A percentile compares a stretch with the other conserved stretches of the same genome.
Conservation (phyloP, 2,888 invertebrate species). For the Caenorhabditis zanzibari region DNA sequence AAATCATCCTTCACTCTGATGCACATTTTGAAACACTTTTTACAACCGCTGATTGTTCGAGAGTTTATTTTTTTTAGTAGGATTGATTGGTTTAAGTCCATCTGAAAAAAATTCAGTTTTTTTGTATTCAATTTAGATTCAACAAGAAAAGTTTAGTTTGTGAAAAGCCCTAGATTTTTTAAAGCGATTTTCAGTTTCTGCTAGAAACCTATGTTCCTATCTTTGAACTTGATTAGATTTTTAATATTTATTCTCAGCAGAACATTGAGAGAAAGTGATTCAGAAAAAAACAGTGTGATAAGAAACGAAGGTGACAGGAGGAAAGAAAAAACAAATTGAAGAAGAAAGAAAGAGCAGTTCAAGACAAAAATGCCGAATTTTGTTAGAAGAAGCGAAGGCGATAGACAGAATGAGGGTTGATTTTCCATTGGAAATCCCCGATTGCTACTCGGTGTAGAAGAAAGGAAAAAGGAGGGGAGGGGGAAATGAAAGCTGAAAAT, state of each 20-base stretch:
- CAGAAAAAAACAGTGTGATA: slow-evolving; percentile 12
- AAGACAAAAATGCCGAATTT: slow-evolving; percentile 32
- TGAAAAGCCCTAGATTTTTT: no score
- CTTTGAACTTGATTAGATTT: not conserved
- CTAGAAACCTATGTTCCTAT: not conserved
- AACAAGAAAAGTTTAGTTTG: no score
- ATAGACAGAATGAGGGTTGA: not conserved
- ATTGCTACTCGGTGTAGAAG: slow-evolving; percentile 22
- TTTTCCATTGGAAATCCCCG: slow-evolving; percentile 47
- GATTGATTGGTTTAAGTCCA: no score
- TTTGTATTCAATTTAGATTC: no score
- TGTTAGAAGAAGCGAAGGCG: slow-evolving; percentile 7
- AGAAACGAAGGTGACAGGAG: slow-evolving; percentile 9
- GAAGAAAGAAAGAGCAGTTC: slow-evolving; percentile 32
- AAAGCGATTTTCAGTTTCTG: no score
- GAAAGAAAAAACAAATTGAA: not conserved
- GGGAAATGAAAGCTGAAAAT: slow-evolving; percentile 43
- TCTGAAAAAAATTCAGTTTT: no score
- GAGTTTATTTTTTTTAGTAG: no score
- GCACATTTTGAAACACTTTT: no score
- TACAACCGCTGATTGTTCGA: no score
- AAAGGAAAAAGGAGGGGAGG: slow-evolving; percentile 6
- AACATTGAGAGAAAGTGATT: not conserved
- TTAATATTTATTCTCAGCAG: slow-evolving; percentile 18
- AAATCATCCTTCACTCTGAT: no score